Evolutionary conservation across 2,797 vertebrate genomes (phyloP), one percentile per base, ranked within the genome.

Genomic region (Tauraco hartlaubi): DNA sequence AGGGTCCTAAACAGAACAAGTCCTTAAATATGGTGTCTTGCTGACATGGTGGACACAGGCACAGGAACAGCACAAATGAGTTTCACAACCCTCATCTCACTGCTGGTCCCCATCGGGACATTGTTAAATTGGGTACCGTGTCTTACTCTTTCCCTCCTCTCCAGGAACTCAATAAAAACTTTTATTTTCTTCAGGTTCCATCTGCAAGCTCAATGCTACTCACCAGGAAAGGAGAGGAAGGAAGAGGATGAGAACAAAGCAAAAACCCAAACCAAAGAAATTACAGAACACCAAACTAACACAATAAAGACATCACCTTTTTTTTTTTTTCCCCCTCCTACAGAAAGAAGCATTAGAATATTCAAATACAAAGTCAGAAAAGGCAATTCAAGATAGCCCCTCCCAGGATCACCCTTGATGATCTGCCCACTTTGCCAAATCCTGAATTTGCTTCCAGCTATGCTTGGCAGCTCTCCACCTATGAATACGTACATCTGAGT

Each of bases 381-480:
- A 93, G 91, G 92, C 90, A 92, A 86, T n/a, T 85, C 74, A 39
- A 52, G 43, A 44, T 17, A 61, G 77, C 88, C 94, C 92, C 92
- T 96, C 89, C 97, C 95, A 79, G 85, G 59, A 44, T 85, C 97
- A 67, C 54, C 84, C 90, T 22, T 8, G 72, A 31, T 54, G 77
- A 51, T 93, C 59, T 92, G 91, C 74, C 89, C 86, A 66, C 85
- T 83, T 85, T 85, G 94, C 90, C 96, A 93, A 95, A 92, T 1
- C 66, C 64, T 55, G 91, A 62, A 88, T 92, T 61, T 25, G 35
- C 92, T 97, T 94, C 94, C 96, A 95, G 92, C 94, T 95, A 13
- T 6, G 87, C 92, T 85, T 98, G 97, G 97, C 97, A 90, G 54
- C 79, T 68, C 75, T 95, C 97, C 97, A 93, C 17, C 78, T 85